A percentile compares a stretch with the other conserved stretches of the same genome.
These are phyloP conservation scores for Drosophila greeni DNA, from an alignment of 2,888 invertebrate genomes.

Conservation along the genomic window DNA sequence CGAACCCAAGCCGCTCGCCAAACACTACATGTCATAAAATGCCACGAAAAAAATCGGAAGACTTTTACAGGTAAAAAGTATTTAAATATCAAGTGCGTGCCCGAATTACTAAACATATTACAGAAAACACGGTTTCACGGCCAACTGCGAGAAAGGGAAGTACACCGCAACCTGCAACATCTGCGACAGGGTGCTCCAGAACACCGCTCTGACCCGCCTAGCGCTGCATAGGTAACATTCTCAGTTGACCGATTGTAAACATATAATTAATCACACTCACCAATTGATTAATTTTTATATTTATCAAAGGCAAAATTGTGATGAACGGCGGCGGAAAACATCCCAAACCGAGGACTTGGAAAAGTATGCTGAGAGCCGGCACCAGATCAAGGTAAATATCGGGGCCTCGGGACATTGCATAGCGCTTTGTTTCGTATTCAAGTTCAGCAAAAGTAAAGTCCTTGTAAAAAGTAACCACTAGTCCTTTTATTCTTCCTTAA, in stretches of 20 bases:
- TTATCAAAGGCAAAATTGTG: conserved; percentile 31
- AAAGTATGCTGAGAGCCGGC: background rate
- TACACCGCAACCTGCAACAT: conserved; percentile 28
- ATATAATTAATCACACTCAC: conserved; percentile 8
- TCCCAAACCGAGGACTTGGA: no score
- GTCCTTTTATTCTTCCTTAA: background rate
- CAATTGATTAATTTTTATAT: background rate
- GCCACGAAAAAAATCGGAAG: conserved; percentile 38
- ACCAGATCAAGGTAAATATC: conserved; percentile 15
- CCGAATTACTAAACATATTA: background rate
- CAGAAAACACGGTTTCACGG: conserved; percentile 23
- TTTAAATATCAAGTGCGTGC: background rate
- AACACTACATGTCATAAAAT: conserved; percentile 13
- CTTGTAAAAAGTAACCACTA: background rate
- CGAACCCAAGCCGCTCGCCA: background rate
- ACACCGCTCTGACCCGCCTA: conserved; percentile 35
- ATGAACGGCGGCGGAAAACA: conserved; percentile 8
- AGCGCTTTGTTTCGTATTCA: no score
- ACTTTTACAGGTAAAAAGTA: conserved; percentile 25
- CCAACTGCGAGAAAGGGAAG: conserved; percentile 26
- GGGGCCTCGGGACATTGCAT: background rate
- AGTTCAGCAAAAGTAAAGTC: background rate
- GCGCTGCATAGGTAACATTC: conserved; percentile 35
- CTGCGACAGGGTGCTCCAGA: conserved; percentile 31
- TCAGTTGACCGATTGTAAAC: background rate